Evolutionary conservation across 2,888 invertebrate species (phyloP).

Genomic region (Stenichneumon culpator): DNA sequence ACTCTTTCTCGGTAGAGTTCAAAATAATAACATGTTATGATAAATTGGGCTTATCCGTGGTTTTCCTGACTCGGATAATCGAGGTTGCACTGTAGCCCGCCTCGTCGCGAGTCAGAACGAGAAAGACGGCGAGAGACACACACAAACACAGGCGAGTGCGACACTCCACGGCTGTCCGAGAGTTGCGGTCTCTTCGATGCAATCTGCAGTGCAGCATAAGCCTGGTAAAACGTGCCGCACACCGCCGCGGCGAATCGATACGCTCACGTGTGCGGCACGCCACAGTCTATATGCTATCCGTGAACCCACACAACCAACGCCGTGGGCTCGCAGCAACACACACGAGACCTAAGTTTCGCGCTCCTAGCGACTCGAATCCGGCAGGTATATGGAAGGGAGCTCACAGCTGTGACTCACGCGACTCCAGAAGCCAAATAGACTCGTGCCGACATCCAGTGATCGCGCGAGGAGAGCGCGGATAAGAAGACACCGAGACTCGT

Average conservation of each 20-base stretch:
- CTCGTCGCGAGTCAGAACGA: conserved; percentile 25
- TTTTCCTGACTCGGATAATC: neutral
- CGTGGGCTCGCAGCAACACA: neutral
- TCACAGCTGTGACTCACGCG: conserved; percentile 24
- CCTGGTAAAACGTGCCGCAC: conserved; percentile 44
- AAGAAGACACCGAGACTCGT: neutral
- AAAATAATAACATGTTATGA: neutral
- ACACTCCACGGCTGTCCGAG: conserved; percentile 1
- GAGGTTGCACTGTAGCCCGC: neutral
- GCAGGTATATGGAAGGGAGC: conserved; percentile 8
- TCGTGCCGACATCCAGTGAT: conserved; percentile 12
- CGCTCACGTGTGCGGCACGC: conserved; percentile 54
- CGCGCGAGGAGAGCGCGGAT: conserved; percentile 6
- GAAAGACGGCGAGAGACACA: conserved; percentile 16
- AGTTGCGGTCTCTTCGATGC: conserved; percentile 58
- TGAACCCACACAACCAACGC: neutral
- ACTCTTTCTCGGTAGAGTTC: too few relatives aligned
- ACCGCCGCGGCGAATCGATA: conserved; percentile 59
- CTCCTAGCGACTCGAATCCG: neutral
- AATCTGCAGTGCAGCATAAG: conserved; percentile 57
- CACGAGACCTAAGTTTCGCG: neutral
- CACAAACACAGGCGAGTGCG: conserved; percentile 21
- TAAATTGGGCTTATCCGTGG: neutral
- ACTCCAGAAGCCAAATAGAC: conserved; percentile 10
- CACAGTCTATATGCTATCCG: conserved; percentile 22